Base-by-base conservation (phyloP, 2,888 invertebrate species). In the Fragum sueziense region DNA sequence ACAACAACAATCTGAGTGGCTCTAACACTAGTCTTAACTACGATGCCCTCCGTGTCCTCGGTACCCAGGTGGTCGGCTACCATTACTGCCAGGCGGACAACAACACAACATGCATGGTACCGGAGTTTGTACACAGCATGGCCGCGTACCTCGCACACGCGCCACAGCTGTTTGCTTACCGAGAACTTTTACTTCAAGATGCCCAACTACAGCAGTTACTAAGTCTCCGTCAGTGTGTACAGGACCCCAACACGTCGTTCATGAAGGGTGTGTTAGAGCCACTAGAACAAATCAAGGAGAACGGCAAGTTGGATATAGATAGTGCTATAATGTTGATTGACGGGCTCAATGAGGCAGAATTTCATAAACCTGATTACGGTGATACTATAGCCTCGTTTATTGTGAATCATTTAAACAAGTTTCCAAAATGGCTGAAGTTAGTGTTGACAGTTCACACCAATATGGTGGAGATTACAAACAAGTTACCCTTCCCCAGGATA, bases 41-140 rank as follows among this genome's bases (percentile, higher is more conserved):
- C 75, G 90, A 90, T 59, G 77, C 89, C 2, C 84, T 93, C 51
- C 87, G 89, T 68, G 93, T 93, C 70, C 92, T 96, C 70, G 97
- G 97, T 0, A 95, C 96, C 1, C 96, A 96, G 91, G 96, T 98
- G 33, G 98, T 98, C 14, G 98, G 97, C 71, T 98, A 97, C 94
- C 98, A 98, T 93, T 97, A 98, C 92, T 98, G 98, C 92, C 95
- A 96, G 95, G 97, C 97, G 22, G 98, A 98, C 93, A 97, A 98
- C 93, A 97, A 97, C 93, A 95, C 96, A 90, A 98, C 98, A n/a
- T 99, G 99, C 92, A 94, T 97, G 81, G 97, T 99, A 86, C 97
- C 99, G 65, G 99, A 99, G 93, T 97, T 99, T 92, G 97, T 99
- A 52, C 98, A 98, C 93, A 98, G 98, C 22, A 91, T 98, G 76